Percentiles rank a stretch among this genome's conserved stretches.
These are phyloP conservation scores for Zapus hudsonius DNA, from an alignment of 2,113 vertebrate species.

Conservation along the genomic window DNA sequence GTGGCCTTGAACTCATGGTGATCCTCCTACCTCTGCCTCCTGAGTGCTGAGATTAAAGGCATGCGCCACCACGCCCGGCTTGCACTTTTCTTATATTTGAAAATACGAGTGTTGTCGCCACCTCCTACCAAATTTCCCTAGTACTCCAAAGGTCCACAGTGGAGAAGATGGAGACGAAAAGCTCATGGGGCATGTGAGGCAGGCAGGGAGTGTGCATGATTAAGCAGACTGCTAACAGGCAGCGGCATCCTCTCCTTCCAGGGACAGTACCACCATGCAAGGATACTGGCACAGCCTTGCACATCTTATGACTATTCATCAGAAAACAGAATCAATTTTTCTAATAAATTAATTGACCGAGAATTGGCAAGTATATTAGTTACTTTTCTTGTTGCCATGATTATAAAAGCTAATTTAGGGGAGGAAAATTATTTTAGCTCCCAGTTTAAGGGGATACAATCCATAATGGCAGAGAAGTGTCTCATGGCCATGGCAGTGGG, in stretches of 20 bases:
- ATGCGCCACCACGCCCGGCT: no score
- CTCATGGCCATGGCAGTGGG: no score
- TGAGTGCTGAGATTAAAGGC: no score
- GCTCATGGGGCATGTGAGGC: background rate
- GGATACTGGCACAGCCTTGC: background rate
- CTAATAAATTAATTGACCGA: background rate
- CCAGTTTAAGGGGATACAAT: background rate
- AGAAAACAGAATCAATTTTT: background rate
- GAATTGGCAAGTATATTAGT: background rate
- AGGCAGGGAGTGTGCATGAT: no score
- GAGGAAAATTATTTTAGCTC: background rate
- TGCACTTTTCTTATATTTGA: background rate
- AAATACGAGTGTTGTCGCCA: background rate
- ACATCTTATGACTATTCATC: background rate
- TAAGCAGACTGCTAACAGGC: no score
- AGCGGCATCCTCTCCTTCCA: background rate
- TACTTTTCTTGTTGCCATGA: background rate
- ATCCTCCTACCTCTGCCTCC: no score
- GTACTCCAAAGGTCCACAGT: background rate
- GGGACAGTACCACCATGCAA: background rate
- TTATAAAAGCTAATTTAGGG: fast-evolving
- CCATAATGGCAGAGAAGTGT: background rate
- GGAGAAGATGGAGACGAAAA: background rate
- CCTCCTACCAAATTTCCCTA: background rate
- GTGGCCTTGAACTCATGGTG: no score